These are phyloP conservation scores for Brenthis hecate DNA, from an alignment of 2,888 invertebrate species.

Conservation along the genomic window DNA sequence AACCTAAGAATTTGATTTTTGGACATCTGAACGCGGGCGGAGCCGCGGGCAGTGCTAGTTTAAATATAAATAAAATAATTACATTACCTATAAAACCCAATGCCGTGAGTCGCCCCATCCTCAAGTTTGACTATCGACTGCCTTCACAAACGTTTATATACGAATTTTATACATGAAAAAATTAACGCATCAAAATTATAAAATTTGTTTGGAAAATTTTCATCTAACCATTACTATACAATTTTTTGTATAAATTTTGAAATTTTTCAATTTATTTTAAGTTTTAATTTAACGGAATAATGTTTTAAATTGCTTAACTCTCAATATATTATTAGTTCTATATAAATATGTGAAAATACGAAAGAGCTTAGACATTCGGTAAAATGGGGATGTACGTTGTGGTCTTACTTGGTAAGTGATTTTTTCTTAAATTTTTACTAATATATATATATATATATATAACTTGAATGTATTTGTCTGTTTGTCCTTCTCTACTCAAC, in stretches of 20 bases:
- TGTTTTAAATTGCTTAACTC: background rate
- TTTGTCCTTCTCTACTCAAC: too few relatives aligned
- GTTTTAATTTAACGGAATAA: background rate
- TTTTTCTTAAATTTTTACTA: background rate
- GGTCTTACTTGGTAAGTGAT: conserved; percentile 36
- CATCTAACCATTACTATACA: conserved; percentile 5
- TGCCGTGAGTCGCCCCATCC: conserved; percentile 64
- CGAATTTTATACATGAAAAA: background rate
- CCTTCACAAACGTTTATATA: conserved; percentile 16
- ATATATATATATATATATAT: background rate
- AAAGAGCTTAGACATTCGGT: conserved; percentile 7
- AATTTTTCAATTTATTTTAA: background rate
- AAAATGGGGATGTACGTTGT: conserved; percentile 32
- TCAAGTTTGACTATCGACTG: conserved; percentile 23
- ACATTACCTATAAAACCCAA: conserved; percentile 64
- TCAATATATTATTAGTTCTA: background rate
- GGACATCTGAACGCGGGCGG: too few relatives aligned
- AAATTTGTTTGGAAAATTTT: conserved; percentile 6
- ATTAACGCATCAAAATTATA: background rate
- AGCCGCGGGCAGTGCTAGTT: too few relatives aligned
- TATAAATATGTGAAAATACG: background rate
- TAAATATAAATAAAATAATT: background rate
- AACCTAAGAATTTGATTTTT: too few relatives aligned
- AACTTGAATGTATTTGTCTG: too few relatives aligned
- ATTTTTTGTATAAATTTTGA: background rate